phyloP scores from a whole-genome alignment of 23 tunicate species.

The Halocynthia aurantium region DNA sequence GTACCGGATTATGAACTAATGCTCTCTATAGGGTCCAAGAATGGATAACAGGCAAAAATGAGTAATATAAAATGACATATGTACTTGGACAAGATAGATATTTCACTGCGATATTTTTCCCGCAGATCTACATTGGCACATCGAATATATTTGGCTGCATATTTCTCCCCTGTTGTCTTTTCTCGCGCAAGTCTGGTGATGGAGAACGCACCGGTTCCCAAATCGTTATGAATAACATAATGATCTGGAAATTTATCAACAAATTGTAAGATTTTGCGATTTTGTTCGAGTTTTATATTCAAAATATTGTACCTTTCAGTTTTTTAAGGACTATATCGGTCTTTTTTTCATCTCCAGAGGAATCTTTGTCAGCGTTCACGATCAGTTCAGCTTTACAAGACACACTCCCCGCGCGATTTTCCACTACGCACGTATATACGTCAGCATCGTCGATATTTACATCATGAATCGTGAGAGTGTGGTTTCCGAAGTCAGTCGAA shows the following conservation, averaged over 20 bases:
- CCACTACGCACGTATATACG: conserved; percentile 21
- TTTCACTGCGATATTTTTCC: not conserved
- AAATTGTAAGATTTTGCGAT: too few relatives aligned
- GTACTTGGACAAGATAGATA: conserved; percentile 5
- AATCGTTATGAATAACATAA: not conserved
- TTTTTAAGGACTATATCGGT: not conserved
- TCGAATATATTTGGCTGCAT: conserved; percentile 21
- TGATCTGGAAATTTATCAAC: conserved; percentile 4
- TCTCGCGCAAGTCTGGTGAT: not conserved
- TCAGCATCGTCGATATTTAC: conserved; percentile 9
- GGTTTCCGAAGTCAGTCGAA: conserved; percentile 12
- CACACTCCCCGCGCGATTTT: conserved; percentile 20
- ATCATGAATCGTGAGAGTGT: not conserved
- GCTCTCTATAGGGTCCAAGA: too few relatives aligned
- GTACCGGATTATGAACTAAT: too few relatives aligned
- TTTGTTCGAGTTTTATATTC: too few relatives aligned
- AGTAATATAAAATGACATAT: not conserved
- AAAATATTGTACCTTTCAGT: not conserved
- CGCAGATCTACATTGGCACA: not conserved
- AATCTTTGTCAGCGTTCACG: conserved; percentile 1
- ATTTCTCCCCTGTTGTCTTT: not conserved
- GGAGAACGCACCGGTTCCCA: conserved; percentile 11
- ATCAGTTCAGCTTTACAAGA: conserved; percentile 37
- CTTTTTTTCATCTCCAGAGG: not conserved
- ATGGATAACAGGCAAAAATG: not conserved